A percentile compares a stretch with the other conserved stretches of the same genome.
These are phyloP conservation scores for Cavia aperea DNA, from an alignment of 2,113 vertebrate species.

Conservation along the genomic window DNA sequence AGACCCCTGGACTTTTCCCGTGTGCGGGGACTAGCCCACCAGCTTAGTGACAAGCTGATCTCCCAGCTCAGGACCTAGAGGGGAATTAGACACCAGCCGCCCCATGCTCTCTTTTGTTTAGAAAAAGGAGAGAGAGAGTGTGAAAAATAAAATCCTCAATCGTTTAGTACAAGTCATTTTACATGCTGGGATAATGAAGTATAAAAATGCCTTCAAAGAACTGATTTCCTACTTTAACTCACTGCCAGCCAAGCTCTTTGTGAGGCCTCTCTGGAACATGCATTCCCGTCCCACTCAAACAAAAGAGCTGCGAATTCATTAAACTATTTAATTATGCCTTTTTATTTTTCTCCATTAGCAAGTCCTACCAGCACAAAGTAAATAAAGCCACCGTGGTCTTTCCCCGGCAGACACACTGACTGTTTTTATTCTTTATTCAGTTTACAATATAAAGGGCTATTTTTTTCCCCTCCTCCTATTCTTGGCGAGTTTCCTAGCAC, in stretches of 20 bases:
- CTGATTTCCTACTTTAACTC: constrained; percentile 92
- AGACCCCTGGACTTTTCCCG: constrained; percentile 59
- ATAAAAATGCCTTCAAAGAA: constrained; percentile 99
- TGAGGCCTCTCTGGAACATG: constrained; percentile 81
- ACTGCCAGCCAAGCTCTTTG: constrained; percentile 84
- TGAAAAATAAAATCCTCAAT: constrained; percentile 89
- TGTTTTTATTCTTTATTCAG: constrained; percentile 86
- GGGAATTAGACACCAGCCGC: constrained; percentile 77
- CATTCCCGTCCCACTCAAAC: constrained; percentile 83
- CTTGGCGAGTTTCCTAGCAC: constrained; percentile 82
- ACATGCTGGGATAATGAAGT: constrained; percentile 99
- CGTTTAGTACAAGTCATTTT: constrained; percentile 98
- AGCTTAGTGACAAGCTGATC: constrained; percentile 76
- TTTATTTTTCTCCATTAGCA: constrained; percentile 87
- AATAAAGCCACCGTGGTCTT: constrained; percentile 85
- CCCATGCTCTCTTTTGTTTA: constrained; percentile 82
- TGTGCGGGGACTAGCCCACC: constrained; percentile 69
- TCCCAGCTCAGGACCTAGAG: constrained; percentile 74
- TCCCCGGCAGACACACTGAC: constrained; percentile 83
- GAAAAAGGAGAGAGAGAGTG: constrained; percentile 76
- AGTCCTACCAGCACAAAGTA: constrained; percentile 85
- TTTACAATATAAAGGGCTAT: constrained; percentile 82
- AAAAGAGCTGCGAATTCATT: constrained; percentile 95
- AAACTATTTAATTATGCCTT: constrained; percentile 96
- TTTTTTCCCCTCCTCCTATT: constrained; percentile 71